phyloP scores from a whole-genome alignment of 2,113 vertebrate genomes.

The Poecile atricapillus region DNA sequence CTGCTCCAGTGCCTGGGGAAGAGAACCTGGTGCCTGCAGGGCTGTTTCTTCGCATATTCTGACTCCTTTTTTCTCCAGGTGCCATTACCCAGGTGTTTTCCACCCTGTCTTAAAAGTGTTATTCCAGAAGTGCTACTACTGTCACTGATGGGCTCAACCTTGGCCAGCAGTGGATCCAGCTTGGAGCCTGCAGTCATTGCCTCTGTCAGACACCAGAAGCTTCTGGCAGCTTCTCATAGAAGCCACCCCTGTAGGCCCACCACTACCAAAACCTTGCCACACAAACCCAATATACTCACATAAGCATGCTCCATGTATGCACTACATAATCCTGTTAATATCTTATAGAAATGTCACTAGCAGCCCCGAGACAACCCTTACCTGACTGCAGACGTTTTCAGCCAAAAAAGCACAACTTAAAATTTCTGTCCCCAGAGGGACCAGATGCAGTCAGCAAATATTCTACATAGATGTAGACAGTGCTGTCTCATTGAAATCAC shows the following conservation, averaged over 20 bases:
- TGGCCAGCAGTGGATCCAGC: not conserved
- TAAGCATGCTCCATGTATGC: too few species aligned
- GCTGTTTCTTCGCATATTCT: not conserved
- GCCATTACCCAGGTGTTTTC: not conserved
- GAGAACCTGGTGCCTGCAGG: not conserved
- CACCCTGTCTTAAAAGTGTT: not conserved
- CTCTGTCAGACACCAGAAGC: not conserved
- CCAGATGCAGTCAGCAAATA: not conserved
- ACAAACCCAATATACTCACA: not conserved
- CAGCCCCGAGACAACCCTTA: not conserved
- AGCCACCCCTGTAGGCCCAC: not conserved
- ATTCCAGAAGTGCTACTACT: accelerated
- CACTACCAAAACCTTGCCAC: not conserved
- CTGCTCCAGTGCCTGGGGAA: not conserved
- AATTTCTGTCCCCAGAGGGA: not conserved
- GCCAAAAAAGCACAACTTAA: not conserved
- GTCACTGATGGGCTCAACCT: not conserved
- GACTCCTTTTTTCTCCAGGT: not conserved
- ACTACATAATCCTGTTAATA: not conserved
- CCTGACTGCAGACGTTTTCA: not conserved
- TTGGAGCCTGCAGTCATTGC: not conserved
- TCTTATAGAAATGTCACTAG: not conserved
- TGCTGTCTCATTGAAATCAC: not conserved
- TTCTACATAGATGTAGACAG: not conserved
- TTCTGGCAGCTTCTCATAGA: not conserved